Conservation (phyloP, 1,140 invertebrate genomes). For the Anoplophora glabripennis region DNA sequence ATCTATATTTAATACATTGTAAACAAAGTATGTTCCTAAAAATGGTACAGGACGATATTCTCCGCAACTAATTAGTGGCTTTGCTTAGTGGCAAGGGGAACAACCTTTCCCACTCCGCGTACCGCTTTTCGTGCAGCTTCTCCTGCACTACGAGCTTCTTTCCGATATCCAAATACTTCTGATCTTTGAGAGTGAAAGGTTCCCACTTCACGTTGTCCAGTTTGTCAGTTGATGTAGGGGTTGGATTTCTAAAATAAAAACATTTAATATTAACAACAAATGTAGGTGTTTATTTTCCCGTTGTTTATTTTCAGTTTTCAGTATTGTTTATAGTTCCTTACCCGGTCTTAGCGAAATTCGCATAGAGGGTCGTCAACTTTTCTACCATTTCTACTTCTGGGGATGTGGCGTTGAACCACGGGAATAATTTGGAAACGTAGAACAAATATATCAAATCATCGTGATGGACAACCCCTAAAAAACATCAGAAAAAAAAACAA, state of each 20-base stretch:
- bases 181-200: slow-evolving; percentile 49
- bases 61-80: too few relatives aligned
- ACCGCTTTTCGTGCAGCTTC: slow-evolving; percentile 53
- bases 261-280: too few relatives aligned
- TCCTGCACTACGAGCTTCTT: slow-evolving; percentile 40
- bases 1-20: too few relatives aligned
- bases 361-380: slow-evolving; percentile 52
- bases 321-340: too few relatives aligned
- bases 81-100: slow-evolving; percentile 45
- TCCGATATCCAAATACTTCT: slow-evolving; percentile 56
- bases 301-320: too few relatives aligned
- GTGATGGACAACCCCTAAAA: slow-evolving; percentile 57
- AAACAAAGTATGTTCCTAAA: too few relatives aligned
- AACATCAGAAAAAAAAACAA: too few relatives aligned
- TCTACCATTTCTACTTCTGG: slow-evolving; percentile 53
- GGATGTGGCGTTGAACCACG: slow-evolving; percentile 51
- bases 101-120: slow-evolving; percentile 55
- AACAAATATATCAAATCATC: slow-evolving; percentile 65
- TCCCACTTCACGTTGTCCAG: slow-evolving; percentile 50
- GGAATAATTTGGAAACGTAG: slow-evolving; percentile 50
- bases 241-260: slow-evolving; percentile 45
- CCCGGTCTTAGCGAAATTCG: slow-evolving; percentile 55
- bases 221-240: slow-evolving; percentile 38
- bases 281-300: neutral
- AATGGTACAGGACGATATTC: too few relatives aligned